phyloP scores from a whole-genome alignment of 2,113 vertebrate species.

The Semicossyphus pulcher region DNA sequence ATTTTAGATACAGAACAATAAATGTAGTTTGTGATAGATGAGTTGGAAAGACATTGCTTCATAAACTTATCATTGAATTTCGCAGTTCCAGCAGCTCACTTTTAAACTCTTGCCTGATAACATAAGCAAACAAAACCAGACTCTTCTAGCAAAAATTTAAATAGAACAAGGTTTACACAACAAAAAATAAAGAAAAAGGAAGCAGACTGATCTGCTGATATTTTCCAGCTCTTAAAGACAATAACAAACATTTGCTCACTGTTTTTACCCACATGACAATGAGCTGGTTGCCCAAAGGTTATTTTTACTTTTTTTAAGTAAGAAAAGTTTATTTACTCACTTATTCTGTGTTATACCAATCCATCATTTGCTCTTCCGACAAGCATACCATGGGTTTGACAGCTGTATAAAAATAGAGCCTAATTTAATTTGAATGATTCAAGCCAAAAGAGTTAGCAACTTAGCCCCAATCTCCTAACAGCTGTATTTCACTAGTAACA shows the following conservation, averaged over 20 bases:
- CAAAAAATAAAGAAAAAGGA: neutral
- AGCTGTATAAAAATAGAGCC: too few relatives aligned
- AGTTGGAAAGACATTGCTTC: too few relatives aligned
- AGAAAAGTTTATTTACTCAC: neutral
- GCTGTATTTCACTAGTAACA: neutral
- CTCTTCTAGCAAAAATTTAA: slow-evolving; percentile 5
- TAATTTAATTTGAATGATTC: neutral
- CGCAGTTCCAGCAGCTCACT: neutral
- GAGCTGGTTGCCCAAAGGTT: neutral
- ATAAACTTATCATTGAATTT: too few relatives aligned
- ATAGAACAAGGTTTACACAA: slow-evolving; percentile 10
- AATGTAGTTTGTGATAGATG: neutral
- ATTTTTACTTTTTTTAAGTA: neutral
- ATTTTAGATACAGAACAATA: neutral
- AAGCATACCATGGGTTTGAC: neutral
- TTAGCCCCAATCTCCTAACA: neutral
- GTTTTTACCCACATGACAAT: neutral
- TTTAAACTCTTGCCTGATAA: neutral
- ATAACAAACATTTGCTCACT: slow-evolving; percentile 2
- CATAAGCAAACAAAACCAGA: neutral
- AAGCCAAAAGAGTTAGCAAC: neutral
- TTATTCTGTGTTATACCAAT: neutral
- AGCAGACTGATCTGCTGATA: neutral
- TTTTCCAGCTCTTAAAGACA: neutral
- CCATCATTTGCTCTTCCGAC: neutral